phyloP scores from a whole-genome alignment of 2,888 invertebrate species.

The Apamea anceps region DNA sequence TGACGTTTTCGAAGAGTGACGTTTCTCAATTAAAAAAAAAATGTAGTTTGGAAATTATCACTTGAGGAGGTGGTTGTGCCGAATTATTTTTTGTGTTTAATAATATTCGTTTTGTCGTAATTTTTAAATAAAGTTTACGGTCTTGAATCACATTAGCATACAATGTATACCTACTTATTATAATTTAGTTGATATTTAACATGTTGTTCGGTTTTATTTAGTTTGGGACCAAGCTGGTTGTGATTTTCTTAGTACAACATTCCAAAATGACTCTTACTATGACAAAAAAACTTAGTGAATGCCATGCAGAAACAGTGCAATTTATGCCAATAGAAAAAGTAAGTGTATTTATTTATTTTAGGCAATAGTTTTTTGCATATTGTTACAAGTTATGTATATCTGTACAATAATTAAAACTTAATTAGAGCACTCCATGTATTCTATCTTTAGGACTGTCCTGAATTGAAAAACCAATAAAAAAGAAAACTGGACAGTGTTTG shows the following conservation, averaged over 20 bases:
- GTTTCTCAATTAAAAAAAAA: constrained; percentile 2
- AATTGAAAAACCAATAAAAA: not conserved
- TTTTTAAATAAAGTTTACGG: constrained; percentile 28
- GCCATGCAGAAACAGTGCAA: constrained; percentile 86
- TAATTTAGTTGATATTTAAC: constrained; percentile 19
- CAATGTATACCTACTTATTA: constrained; percentile 6
- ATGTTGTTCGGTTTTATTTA: constrained; percentile 35
- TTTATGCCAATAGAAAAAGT: constrained; percentile 88
- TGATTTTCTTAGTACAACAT: constrained; percentile 42
- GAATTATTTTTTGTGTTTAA: constrained; percentile 41
- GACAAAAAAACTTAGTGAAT: constrained; percentile 87
- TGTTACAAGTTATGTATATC: not conserved
- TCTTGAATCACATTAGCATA: constrained; percentile 15
- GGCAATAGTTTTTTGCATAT: not conserved
- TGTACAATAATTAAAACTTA: not conserved
- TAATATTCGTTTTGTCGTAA: constrained; percentile 41
- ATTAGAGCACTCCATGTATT: not conserved
- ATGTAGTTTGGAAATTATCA: constrained; percentile 43
- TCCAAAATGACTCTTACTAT: constrained; percentile 85
- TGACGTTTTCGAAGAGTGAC: constrained; percentile 37
- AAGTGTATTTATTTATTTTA: constrained; percentile 64
- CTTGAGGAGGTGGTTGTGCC: constrained; percentile 33
- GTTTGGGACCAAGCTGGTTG: constrained; percentile 22
- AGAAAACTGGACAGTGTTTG: not conserved
- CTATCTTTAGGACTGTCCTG: not conserved